Evolutionary conservation across 2,888 invertebrate genomes (phyloP), one percentile per base, ranked within the genome.

Genomic region (Periphyllus acericola): DNA sequence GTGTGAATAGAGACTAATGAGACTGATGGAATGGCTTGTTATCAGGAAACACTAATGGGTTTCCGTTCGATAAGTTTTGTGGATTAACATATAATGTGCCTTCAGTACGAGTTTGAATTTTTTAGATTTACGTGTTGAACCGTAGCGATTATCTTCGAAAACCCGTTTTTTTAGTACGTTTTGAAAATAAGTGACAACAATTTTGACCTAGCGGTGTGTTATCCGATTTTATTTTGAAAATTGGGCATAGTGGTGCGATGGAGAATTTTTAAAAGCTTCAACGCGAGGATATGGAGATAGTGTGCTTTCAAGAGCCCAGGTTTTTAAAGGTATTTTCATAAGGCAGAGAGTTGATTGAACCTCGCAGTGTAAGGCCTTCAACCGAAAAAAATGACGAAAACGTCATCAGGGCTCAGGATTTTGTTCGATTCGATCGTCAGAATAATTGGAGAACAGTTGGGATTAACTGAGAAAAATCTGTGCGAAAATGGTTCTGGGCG

Each of bases 1-100:
- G 25, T 74, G 25, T n/a, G n/a, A n/a, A n/a, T 74, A 36, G 36
- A 74, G 74, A n/a, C n/a, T 74, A 36, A 74, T 36, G 74, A 74
- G 74, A 74, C 36, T 74, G 25, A 74, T 74, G 25, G 3, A 6
- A 3, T 36, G 3, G 36, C 6, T 36, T 9, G 74, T 74, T 74
- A 74, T 74, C 34, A 36, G 36, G 36, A 11, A 74, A 25, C 21
- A 74, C 74, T 74, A 74, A 74, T 36, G 5, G 25, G 36, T 74
- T 74, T 74, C 74, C 25, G 36, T 21, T 74, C 9, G 36, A 74
- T 21, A 74, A 25, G 36, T 19, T 74, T 36, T 74, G 74, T 74
- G 36, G 74, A 36, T 21, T 25, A 25, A 36, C 32, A 9, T 74
- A 2, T 36, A 36, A 9, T 71, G 71, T 32, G 5, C 60, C 60